Conservation (phyloP, 2,888 invertebrate genomes). For the Pollenia labialis region DNA sequence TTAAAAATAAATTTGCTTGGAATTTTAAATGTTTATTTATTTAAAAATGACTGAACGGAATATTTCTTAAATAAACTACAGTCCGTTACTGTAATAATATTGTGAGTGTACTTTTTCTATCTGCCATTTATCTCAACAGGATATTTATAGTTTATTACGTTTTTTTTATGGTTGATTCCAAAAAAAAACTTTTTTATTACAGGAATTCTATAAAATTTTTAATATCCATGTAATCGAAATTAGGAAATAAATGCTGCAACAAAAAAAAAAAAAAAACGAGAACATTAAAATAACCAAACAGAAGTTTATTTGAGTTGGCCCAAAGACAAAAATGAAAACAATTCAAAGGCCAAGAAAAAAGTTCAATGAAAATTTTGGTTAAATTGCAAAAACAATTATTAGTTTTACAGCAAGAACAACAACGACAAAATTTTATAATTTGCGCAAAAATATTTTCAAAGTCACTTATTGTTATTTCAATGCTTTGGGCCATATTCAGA, state of each 20-base stretch:
- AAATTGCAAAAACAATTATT: neutral
- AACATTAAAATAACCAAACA: neutral
- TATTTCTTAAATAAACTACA: too few species aligned
- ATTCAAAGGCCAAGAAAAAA: neutral
- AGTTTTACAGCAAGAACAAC: too few species aligned
- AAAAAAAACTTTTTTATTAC: constrained; percentile 57
- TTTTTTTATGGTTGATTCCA: constrained; percentile 54
- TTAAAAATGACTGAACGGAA: too few species aligned
- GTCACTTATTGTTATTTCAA: constrained; percentile 63
- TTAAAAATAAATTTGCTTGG: too few species aligned
- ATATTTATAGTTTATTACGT: too few species aligned
- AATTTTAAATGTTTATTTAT: too few species aligned
- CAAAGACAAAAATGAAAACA: constrained; percentile 34
- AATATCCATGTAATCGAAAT: constrained; percentile 70
- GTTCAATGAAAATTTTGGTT: constrained; percentile 1
- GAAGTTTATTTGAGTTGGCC: constrained; percentile 51
- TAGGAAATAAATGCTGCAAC: constrained; percentile 62
- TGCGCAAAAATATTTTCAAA: neutral
- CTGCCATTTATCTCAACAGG: too few species aligned
- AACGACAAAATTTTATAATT: too few species aligned
- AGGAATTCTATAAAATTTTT: constrained; percentile 43
- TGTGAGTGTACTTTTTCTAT: too few species aligned
- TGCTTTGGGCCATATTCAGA: constrained; percentile 25
- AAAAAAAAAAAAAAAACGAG: constrained; percentile 9
- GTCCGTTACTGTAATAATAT: too few species aligned